phyloP scores from a whole-genome alignment of 2,888 invertebrate species.

The Sminthurides aquaticus region DNA sequence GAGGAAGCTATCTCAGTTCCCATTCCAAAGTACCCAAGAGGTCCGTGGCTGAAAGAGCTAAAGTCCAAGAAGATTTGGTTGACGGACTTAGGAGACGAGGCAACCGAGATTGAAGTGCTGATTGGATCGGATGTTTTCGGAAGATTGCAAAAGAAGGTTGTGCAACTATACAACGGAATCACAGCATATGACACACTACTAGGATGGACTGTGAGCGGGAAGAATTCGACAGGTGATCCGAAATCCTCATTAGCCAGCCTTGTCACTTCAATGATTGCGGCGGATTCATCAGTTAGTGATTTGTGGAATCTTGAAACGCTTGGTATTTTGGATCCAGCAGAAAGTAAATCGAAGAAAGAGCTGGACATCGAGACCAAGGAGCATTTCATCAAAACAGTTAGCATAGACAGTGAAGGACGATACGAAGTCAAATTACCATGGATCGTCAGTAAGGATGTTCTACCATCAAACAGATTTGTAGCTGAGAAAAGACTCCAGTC shows the following conservation, averaged over 20 bases:
- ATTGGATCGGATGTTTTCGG: too few relatives aligned
- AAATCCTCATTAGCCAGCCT: neutral
- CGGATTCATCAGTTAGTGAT: neutral
- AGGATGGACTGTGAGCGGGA: neutral
- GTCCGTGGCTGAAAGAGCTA: neutral
- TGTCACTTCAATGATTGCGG: neutral
- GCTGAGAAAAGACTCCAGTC: conserved; percentile 18
- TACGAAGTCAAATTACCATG: conserved; percentile 45
- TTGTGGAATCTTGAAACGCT: conserved; percentile 27
- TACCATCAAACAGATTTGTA: conserved; percentile 21
- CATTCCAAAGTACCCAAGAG: neutral
- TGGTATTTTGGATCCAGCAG: conserved; percentile 24
- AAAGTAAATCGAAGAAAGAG: too few relatives aligned
- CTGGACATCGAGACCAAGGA: conserved; percentile 12
- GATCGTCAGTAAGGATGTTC: conserved; percentile 44
- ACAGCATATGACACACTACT: neutral
- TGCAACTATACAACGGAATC: neutral
- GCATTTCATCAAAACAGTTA: conserved; percentile 40
- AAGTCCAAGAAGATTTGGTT: neutral
- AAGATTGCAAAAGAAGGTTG: neutral
- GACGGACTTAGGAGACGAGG: neutral
- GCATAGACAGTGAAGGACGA: conserved; percentile 40
- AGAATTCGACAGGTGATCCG: neutral
- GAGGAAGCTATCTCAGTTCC: neutral
- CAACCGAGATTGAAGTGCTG: too few relatives aligned